phyloP scores from a whole-genome alignment of 1,140 invertebrate species.

The Hylaeus anthracinus region DNA sequence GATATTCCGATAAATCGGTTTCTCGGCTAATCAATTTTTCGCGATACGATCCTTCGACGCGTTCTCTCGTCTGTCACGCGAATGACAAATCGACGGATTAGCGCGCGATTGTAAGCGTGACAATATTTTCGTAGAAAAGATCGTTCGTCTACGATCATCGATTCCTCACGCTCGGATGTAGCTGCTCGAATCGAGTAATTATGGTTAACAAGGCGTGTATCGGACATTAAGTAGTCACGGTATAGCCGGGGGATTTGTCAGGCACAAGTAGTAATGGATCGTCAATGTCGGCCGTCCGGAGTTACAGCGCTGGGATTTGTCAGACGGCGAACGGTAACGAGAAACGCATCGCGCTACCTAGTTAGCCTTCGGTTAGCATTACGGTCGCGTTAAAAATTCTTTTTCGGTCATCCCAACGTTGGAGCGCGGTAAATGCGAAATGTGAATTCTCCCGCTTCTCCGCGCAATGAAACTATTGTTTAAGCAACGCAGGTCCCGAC shows the following conservation, averaged over 20 bases:
- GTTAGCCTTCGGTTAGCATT: background rate
- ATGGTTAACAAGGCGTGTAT: conserved; percentile 8
- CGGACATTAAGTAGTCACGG: conserved; percentile 37
- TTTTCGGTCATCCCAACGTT: background rate
- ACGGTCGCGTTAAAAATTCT: background rate
- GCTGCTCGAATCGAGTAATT: conserved; percentile 1
- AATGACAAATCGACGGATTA: too few species aligned
- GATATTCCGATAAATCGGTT: too few species aligned
- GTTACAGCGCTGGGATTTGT: conserved; percentile 20
- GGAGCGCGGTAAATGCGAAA: background rate
- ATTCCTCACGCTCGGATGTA: background rate
- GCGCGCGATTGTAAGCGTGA: too few species aligned
- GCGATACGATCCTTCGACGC: too few species aligned
- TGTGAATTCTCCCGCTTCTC: background rate
- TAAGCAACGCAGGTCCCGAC: background rate
- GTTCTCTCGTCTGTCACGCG: too few species aligned
- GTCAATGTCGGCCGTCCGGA: conserved; percentile 30
- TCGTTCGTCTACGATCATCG: background rate
- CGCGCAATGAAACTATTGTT: too few species aligned
- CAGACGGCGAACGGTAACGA: conserved; percentile 5
- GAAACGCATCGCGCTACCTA: conserved; percentile 1
- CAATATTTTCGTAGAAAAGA: too few species aligned
- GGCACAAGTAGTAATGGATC: conserved; percentile 43
- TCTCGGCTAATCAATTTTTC: too few species aligned
- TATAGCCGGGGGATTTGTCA: conserved; percentile 33